Base-by-base conservation (phyloP, 2,888 invertebrate species). In the Microctonus aethiopoides region DNA sequence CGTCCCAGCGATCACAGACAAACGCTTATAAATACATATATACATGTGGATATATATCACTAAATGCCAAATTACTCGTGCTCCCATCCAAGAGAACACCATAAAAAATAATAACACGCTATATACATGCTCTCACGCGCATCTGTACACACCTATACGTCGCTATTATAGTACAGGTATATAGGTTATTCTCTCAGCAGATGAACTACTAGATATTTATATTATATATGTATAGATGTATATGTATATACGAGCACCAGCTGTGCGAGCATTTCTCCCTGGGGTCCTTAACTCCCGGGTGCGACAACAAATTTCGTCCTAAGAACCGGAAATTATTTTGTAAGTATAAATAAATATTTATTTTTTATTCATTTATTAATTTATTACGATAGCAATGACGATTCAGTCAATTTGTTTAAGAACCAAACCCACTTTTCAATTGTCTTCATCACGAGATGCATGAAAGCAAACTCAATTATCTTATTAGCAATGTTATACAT, bases 61-160 rank as follows among this genome's bases (percentile, higher is more conserved):
- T 85, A 85, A 85, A 83, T 84, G 79, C 82, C 81, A 81, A 86
- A 85, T 86, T 85, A 84, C 80, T 80, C 77, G 76, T 74, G 66
- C 71, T 75, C 72, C 73, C 75, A 72, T 64, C 74, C 67, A 29
- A 56, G 57, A 62, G 56, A 63, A 51, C 29, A 68, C 75, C 79
- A 79, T 83, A 83, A 82, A 82, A 83, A 82, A 81, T 84, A 85
- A 86, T 85, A 82, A 80, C 81, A 83, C 77, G 75, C 78, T 78
- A 73, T 74, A 75, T 77, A 76, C 78, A 77, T 22, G 67, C 51
- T 68, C 63, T 46, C 24, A 36, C 46, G 22, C 63, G 46, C 9
- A 56, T 34, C 20, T 39, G 22, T 39, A 36, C 60, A 60, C 24
- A 22, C 39, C 22, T 60, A 39, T 11, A 52, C 20, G 46, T 29